Percentiles rank a stretch among this genome's conserved stretches.
Evolutionary conservation across 2,797 vertebrate species (phyloP).

Genomic region (Aratinga solstitialis): DNA sequence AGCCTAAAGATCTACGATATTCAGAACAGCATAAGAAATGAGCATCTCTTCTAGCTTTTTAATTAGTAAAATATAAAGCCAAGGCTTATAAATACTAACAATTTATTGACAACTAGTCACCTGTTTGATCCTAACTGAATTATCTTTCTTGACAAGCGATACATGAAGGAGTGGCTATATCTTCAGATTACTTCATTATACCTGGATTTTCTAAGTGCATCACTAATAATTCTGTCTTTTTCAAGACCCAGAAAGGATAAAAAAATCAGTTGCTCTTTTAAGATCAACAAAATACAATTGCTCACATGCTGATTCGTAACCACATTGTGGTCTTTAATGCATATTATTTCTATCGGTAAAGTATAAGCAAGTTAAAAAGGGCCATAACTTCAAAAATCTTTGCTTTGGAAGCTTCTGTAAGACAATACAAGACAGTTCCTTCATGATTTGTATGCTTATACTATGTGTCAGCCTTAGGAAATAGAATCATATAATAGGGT

Average conservation of each 20-base stretch:
- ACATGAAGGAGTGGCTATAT: neutral
- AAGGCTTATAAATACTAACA: neutral
- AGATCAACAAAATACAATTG: neutral
- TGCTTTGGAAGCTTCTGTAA: neutral
- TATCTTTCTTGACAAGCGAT: neutral
- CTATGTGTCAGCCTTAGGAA: neutral
- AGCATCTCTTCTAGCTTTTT: neutral
- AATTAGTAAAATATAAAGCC: neutral
- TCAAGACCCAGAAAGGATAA: neutral
- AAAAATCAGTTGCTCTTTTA: neutral
- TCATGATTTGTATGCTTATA: neutral
- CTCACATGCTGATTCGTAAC: neutral
- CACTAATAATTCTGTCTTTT: neutral
- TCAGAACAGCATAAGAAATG: neutral
- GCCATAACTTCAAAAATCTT: neutral
- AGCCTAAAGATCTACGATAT: neutral
- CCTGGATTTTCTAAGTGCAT: neutral
- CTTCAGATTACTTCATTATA: neutral
- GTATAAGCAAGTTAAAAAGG: neutral
- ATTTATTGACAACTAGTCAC: neutral
- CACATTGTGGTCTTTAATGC: neutral
- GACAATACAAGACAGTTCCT: neutral
- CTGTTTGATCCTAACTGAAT: constrained; percentile 14
- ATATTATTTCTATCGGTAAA: neutral
- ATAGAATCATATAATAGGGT: neutral